These are phyloP conservation scores for Enteromius paludinosus DNA, from an alignment of 2,797 vertebrate species.

Conservation along the genomic window DNA sequence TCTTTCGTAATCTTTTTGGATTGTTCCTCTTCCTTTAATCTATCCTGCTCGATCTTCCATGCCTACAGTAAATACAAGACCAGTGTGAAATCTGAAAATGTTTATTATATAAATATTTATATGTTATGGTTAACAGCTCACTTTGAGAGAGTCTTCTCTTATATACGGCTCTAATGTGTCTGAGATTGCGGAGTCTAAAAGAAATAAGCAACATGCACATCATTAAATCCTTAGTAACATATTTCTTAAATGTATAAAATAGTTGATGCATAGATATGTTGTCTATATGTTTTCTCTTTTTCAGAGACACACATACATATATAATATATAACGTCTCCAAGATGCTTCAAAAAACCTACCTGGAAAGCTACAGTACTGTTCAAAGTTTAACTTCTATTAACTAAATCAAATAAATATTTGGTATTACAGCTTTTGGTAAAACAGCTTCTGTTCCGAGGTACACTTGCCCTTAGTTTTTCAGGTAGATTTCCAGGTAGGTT, in stretches of 20 bases:
- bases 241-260: conserved; percentile 31
- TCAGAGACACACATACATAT: not conserved
- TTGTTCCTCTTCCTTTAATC: conserved; percentile 79
- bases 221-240: conserved; percentile 30
- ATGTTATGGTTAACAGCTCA: conserved; percentile 66
- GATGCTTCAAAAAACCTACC: too few species aligned
- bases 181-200: conserved; percentile 28
- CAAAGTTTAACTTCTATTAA: too few species aligned
- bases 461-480: too few species aligned
- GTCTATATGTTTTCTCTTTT: not conserved
- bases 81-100: not conserved
- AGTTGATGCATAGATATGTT: not conserved
- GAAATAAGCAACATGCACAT: conserved; percentile 12
- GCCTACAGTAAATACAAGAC: conserved; percentile 74
- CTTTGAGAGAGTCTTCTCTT: conserved; percentile 90
- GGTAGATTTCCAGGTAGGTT: too few species aligned
- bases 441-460: too few species aligned
- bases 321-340: too few species aligned
- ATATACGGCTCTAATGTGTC: conserved; percentile 68
- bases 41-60: conserved; percentile 85
- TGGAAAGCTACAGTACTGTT: too few species aligned
- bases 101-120: not conserved
- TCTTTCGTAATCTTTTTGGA: conserved; percentile 77
- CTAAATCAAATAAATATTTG: too few species aligned
- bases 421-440: too few species aligned